Evolutionary conservation across 2,888 invertebrate genomes (phyloP), one percentile per base, ranked within the genome.

Genomic region (Leucoma salicis): DNA sequence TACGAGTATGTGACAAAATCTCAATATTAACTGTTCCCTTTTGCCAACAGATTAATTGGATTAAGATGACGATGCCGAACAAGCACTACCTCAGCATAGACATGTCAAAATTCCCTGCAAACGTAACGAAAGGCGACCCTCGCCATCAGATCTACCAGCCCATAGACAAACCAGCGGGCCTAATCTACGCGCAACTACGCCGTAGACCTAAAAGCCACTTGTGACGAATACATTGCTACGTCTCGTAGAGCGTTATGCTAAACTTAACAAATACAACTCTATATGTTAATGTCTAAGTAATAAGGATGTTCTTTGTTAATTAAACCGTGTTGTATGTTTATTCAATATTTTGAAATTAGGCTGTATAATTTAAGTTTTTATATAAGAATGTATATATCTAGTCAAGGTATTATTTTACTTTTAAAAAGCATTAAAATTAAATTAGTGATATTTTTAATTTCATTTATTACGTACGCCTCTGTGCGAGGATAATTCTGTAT

Each of bases 11-110:
- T n/a, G n/a, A n/a, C n/a, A n/a, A n/a, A n/a, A n/a, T n/a, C n/a
- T n/a, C n/a, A n/a, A n/a, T n/a, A n/a, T n/a, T n/a, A n/a, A n/a
- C n/a, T n/a, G n/a, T n/a, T n/a, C n/a, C n/a, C 6, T 39, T 6
- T 76, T 74, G 55, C 64, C 44, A 46, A 42, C 86, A 95, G 93
- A 92, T 95, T 32, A 84, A 88, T 3, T 92, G 92, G 70, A 93
- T 95, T 36, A 92, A 93, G 57, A 94, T 95, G 93, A 91, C 91
- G 46, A 93, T 95, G 93, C 95, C 96, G 0, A 96, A 96, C 78
- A 95, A 94, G 63, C 95, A 96, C 70, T 95, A 95, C 71, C 92
- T 94, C 60, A 92, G 92, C 57, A 92, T 95, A 31, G 95, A 96
- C 70, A 91, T 95, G 63, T 92, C 93, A 5, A 94, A 93, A 61